Base-by-base conservation (phyloP, 92 coral and sea anemone genomes). In the Scolanthus callimorphus region DNA sequence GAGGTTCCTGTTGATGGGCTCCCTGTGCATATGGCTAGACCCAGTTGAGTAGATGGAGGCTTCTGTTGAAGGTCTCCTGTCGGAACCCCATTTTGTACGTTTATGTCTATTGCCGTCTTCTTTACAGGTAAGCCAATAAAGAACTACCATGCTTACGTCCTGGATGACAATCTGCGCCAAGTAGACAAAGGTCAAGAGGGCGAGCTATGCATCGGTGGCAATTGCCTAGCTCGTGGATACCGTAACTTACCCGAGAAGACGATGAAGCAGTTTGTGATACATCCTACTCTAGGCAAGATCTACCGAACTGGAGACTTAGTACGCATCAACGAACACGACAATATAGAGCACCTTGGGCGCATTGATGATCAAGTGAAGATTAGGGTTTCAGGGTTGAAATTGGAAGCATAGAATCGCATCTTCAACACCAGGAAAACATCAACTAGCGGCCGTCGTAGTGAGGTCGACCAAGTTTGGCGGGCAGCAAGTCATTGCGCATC, bases 351-450 rank as follows among this genome's bases (percentile, higher is more conserved):
- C 21, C 43, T 63, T 22, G 70, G 70, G 29, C 29, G 70, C 23
- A 63, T 63, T 23, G 70, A 49, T 39, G 59, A 63, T 25, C 56
- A 48, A 37, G 70, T 63, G 23, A 63, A 63, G 47, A 30, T 63
- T 1, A 44, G 70, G 15, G 70, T 0, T 63, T 63, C 62, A 39
- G 70, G n/a, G 59, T 63, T 11, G 59, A 52, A 17, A 15, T 45
- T 19, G 31, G 47, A 25, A 52, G 59, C 59, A 63, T 63, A 25
- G 70, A 49, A 44, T 1, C 29, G n/a, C 56, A 63, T 21, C 25
- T 63, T 20, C 27, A 31, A 34, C 8, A 29, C 8, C 63, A 57
- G 34, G 63, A 57, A 15, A 57, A 57, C 29, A 48, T 57, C 48
- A 57, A 31, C n/a, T 57, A 27, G 63, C 26, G 47, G 63, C 49